Base-by-base conservation (phyloP, 1,140 invertebrate species). In the Teleopsis dalmanni region DNA sequence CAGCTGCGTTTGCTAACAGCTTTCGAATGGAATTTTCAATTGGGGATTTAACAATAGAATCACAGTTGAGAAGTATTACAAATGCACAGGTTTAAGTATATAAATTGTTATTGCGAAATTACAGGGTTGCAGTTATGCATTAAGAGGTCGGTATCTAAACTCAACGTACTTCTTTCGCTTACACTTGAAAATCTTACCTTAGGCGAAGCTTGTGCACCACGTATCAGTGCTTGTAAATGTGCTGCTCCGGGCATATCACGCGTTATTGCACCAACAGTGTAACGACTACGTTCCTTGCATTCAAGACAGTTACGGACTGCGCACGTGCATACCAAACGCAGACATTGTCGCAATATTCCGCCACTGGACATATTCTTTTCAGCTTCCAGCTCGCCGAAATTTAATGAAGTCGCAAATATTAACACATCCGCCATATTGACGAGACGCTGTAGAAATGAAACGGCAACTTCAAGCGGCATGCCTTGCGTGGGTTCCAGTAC, bases 311-410 rank as follows among this genome's bases (percentile, higher is more conserved):
- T 98, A 66, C 94, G 83, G 59, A 98, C 95, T 56, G 95, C 93
- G 77, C 92, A 91, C 68, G 94, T 98, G 79, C 92, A 95, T 60
- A 96, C 95, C 80, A 99, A 75, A 73, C 97, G 75, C 23, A 99
- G 78, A 72, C 95, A 97, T 74, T 99, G 97, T 51, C 96, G 74
- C 11, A 99, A 72, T 54, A 99, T 99, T 33, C 95, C 96, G 22
- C 97, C 97, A 62, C 88, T 91, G n/a, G 95, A 95, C 95, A 99
- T 98, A 67, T 98, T 99, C 75, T 99, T 99, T 71, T 99, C 97
- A 1, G 94, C 90, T 74, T 99, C 97, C 26, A 99, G 74, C 75
- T 99, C 96, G 44, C 87, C 88, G 68, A 99, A 98, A 75, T 95
- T 98, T 29, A 96, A 78, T 8, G 92, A 93, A 61, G 91, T 95